A percentile compares a stretch with the other conserved stretches of the same genome.
These are phyloP conservation scores for Zaprionus davidi DNA, from an alignment of 1,140 invertebrate genomes.

Conservation along the genomic window DNA sequence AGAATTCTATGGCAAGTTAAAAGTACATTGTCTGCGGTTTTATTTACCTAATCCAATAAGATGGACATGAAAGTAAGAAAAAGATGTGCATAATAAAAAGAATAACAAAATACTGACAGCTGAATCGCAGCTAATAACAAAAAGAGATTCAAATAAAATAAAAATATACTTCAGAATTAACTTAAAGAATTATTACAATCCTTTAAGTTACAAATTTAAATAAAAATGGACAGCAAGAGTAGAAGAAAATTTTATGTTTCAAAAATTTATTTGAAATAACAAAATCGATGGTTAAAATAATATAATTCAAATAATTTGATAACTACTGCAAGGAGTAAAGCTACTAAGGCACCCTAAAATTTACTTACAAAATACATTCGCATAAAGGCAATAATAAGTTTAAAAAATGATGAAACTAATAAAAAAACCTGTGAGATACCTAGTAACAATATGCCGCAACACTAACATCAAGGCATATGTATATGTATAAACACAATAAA, in stretches of 20 bases:
- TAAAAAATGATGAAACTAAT: background rate
- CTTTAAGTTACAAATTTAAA: background rate
- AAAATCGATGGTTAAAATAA: background rate
- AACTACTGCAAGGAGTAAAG: conserved; percentile 1
- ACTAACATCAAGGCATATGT: conserved; percentile 1
- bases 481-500: background rate
- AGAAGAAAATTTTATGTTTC: background rate
- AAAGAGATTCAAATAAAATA: background rate
- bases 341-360: background rate
- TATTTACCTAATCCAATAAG: background rate
- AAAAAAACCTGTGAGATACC: conserved; percentile 2
- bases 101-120: background rate
- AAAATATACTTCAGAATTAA: background rate
- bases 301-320: background rate
- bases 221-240: background rate
- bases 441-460: background rate
- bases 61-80: background rate
- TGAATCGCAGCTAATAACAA: background rate
- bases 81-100: conserved; percentile 25
- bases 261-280: background rate
- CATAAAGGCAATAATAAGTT: background rate
- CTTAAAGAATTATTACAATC: background rate
- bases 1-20: conserved; percentile 64
- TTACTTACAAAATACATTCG: background rate
- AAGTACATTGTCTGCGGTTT: background rate